Evolutionary conservation across 2,888 invertebrate species (phyloP), one percentile per base, ranked within the genome.

Genomic region (Nephrotoma appendiculata): DNA sequence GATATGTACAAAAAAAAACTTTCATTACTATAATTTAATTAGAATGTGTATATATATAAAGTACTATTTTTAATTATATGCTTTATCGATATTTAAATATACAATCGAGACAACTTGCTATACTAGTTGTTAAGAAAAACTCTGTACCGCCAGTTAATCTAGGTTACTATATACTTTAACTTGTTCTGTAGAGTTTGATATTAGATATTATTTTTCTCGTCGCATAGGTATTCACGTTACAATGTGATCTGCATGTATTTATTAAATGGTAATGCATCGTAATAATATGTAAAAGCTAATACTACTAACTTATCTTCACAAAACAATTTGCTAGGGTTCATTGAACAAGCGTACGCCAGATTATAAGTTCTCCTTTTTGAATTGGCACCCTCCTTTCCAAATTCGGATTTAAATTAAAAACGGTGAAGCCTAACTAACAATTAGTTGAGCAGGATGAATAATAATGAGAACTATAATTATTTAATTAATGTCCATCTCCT

Each of bases 131-230:
- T 71, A 31, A 71, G 5, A 31, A n/a, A 84, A 84, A 84, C 43
- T n/a, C 15, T 42, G 42, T 42, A 84, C 42, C 43, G 42, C 42
- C 41, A 84, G 15, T 42, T 84, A 15, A 84, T 84, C 84, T 84
- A 84, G 84, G 84, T 84, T 84, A 84, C 42, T 42, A 42, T 42
- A 42, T 84, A 84, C 84, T 84, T 84, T 84, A 84, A 84, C 84
- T 42, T 84, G 84, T 84, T 84, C 84, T 43, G 6, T 43, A 84
- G 48, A 48, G 41, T 84, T 84, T 42, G 41, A 84, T 42, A 84
- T 84, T 42, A 71, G 31, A 7, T 71, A 31, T 71, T 9, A 15
- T 15, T 52, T 52, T 15, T 15, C 52, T 71, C 31, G 71, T 31
- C 6, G 52, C 7, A 71, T 31, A 19, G 31, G 31, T 31, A 31